These are phyloP conservation scores for Brachionus calyciflorus DNA, from an alignment of 1,140 invertebrate species.

Conservation along the genomic window DNA sequence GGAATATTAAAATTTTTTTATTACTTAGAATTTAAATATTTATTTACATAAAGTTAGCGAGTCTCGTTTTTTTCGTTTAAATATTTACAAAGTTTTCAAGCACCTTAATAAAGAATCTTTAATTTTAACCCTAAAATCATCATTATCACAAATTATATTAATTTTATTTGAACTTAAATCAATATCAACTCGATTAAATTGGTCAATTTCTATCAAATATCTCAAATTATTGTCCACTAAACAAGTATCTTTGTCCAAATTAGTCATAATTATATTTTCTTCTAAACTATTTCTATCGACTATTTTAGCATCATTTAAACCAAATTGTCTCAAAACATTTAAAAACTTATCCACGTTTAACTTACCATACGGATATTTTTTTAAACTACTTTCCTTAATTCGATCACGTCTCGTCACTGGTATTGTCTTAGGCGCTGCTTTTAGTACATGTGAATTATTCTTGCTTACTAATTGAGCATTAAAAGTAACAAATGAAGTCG, in stretches of 20 bases:
- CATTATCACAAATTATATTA: conserved; percentile 21
- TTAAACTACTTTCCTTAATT: conserved; percentile 32
- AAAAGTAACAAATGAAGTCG: conserved; percentile 5
- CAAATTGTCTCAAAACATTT: conserved; percentile 5
- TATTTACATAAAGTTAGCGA: too few relatives aligned
- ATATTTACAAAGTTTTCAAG: conserved; percentile 19
- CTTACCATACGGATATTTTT: conserved; percentile 33
- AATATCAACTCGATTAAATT: neutral
- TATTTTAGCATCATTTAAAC: conserved; percentile 15
- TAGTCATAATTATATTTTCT: neutral
- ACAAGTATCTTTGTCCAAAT: neutral
- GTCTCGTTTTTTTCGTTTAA: too few relatives aligned
- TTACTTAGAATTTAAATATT: too few relatives aligned
- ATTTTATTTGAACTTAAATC: conserved; percentile 26
- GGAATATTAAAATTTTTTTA: too few relatives aligned
- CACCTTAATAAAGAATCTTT: conserved; percentile 8
- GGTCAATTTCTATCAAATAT: conserved; percentile 23
- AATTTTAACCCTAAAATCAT: conserved; percentile 38
- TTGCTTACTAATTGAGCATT: conserved; percentile 8
- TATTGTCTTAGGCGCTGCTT: conserved; percentile 32
- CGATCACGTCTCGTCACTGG: conserved; percentile 20
- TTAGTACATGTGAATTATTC: conserved; percentile 11
- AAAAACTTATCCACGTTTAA: conserved; percentile 33
- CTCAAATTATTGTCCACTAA: neutral
- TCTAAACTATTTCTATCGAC: neutral